Evolutionary conservation across 2,113 vertebrate genomes (phyloP), one percentile per base, ranked within the genome.

Genomic region (Lophura nycthemera): DNA sequence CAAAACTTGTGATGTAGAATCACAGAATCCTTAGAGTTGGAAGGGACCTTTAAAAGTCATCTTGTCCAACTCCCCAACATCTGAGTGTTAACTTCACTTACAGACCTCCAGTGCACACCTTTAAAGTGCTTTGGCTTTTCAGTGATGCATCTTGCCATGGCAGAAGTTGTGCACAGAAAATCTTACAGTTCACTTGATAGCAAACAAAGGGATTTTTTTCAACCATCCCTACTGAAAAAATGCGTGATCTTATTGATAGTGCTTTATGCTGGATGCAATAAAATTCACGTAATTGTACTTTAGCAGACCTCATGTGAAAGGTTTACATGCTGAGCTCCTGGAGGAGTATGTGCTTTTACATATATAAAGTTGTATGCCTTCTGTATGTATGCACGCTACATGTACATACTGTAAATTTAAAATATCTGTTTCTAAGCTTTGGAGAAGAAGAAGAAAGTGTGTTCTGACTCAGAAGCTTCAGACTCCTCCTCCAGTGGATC

Each of bases 361-460:
- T 4, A 3, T 17, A 1, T 24, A 1, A 10, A 72, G 20, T 32
- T 8, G 29, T 88, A 0, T 89, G 6, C 5, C 67, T 77, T 90
- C 13, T 83, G 5, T 79, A 13, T 38, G 2, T 25, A 56, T 7
- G 10, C 7, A 45, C 5, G 16, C 4, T 27, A 7, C 6, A 13
- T 17, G 18, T 34, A 11, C 38, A 42, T 11, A 2, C 25, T n/a
- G 8, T 85, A 34, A 78, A 72, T 17, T 24, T 9, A 7, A 83
- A 77, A 64, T 90, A 11, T 81, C 74, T 91, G 17, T 69, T 95
- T 87, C 72, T 91, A 76, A 99, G 99, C 98, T 71, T 96, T 99
- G 86, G 98, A 98, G 96, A 98, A 98, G 92, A 98, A 98, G 95
- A 98, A 97, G 95, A 99, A 98, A 90, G 97, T 98, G 30, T 91